Evolutionary conservation across 2,888 invertebrate species (phyloP).

Genomic region (Drosophila quinaria): DNA sequence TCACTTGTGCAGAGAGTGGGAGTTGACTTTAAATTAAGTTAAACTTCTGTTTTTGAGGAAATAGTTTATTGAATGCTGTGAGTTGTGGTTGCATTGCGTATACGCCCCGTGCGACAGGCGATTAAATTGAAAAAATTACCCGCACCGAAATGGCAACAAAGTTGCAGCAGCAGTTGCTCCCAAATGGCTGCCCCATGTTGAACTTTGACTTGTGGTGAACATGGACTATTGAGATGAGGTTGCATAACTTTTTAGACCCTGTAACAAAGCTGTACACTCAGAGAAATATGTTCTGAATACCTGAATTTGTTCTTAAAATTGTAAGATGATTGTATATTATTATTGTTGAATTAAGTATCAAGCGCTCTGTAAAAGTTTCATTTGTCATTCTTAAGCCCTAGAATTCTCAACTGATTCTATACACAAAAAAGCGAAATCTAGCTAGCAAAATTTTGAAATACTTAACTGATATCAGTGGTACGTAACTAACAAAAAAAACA

Average conservation of each 20-base stretch:
- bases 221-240: constrained; percentile 17
- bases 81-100: constrained; percentile 30
- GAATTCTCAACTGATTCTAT: too few relatives aligned
- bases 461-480: too few relatives aligned
- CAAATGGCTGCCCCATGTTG: constrained; percentile 12
- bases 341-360: too few relatives aligned
- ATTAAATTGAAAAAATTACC: constrained; percentile 29
- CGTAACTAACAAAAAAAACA: too few relatives aligned
- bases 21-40: constrained; percentile 9
- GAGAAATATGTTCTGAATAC: too few relatives aligned
- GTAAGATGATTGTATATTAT: too few relatives aligned
- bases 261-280: neutral
- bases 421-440: too few relatives aligned
- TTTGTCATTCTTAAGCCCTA: too few relatives aligned
- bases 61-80: constrained; percentile 19
- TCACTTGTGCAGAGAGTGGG: constrained; percentile 2
- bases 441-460: too few relatives aligned
- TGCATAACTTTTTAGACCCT: constrained; percentile 14
- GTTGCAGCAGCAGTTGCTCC: constrained; percentile 48
- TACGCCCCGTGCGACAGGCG: constrained; percentile 41
- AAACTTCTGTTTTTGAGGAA: neutral
- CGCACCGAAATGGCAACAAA: constrained; percentile 22
- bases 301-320: too few relatives aligned
- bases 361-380: too few relatives aligned
- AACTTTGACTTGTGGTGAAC: constrained; percentile 37